Percentiles rank a stretch among this genome's conserved stretches.
Evolutionary conservation across 2,888 invertebrate genomes (phyloP).

Genomic region (Eucera pruinosa): DNA sequence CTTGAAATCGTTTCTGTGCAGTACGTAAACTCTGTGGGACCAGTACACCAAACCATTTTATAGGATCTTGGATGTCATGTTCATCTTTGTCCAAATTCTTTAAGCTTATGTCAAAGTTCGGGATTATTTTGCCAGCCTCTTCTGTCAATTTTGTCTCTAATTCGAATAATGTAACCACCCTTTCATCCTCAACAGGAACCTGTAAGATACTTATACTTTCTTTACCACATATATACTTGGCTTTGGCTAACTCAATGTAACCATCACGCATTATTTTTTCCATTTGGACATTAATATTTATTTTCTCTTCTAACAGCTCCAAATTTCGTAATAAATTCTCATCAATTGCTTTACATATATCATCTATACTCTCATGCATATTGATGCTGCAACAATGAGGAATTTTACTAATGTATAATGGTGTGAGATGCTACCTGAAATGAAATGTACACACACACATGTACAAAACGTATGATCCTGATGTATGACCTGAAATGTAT

Average conservation of each 20-base stretch:
- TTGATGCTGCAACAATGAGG: conserved; percentile 16
- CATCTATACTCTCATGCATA: conserved; percentile 78
- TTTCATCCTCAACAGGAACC: conserved; percentile 87
- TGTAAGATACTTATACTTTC: conserved; percentile 89
- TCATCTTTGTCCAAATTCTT: conserved; percentile 75
- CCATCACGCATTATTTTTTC: conserved; percentile 90
- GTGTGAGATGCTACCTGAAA: background rate
- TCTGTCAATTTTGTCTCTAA: conserved; percentile 77
- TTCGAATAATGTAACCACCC: conserved; percentile 77
- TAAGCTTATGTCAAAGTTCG: conserved; percentile 78
- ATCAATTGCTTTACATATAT: conserved; percentile 88
- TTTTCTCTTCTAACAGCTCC: conserved; percentile 90
- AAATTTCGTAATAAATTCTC: conserved; percentile 89
- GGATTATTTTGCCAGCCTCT: conserved; percentile 78
- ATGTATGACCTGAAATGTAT: background rate
- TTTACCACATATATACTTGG: conserved; percentile 92
- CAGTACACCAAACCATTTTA: conserved; percentile 94
- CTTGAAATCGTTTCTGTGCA: conserved; percentile 91
- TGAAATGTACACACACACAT: conserved; percentile 16
- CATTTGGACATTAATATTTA: conserved; percentile 88
- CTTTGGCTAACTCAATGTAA: conserved; percentile 90
- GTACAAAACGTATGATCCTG: background rate
- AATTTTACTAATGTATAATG: background rate
- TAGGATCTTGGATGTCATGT: conserved; percentile 85
- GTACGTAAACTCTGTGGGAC: conserved; percentile 92